These are phyloP conservation scores for Ascaphus truei DNA, from an alignment of 2,113 vertebrate species.

Conservation along the genomic window DNA sequence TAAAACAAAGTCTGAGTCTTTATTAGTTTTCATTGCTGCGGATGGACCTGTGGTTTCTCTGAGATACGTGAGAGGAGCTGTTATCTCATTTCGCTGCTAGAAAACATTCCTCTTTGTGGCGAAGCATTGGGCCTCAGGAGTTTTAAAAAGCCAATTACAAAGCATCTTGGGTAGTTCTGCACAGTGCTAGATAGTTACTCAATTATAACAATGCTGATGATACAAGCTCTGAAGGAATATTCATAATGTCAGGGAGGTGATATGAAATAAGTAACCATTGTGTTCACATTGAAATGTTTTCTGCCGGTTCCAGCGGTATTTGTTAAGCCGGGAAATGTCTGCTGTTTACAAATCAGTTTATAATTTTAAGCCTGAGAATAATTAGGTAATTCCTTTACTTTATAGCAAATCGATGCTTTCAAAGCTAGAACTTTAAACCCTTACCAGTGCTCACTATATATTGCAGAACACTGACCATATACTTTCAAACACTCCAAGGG, in stretches of 20 bases:
- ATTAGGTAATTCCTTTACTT: slow-evolving; percentile 1
- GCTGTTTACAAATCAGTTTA: slow-evolving; percentile 3
- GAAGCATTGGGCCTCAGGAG: slow-evolving; percentile 34
- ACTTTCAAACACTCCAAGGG: too few relatives aligned
- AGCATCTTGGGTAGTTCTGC: slow-evolving; percentile 34
- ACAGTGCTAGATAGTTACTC: slow-evolving; percentile 35
- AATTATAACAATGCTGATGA: slow-evolving; percentile 39
- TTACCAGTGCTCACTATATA: too few relatives aligned
- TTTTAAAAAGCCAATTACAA: slow-evolving; percentile 39
- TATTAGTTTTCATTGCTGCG: slow-evolving; percentile 35
- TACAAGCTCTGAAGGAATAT: slow-evolving; percentile 31
- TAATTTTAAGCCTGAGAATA: slow-evolving; percentile 2
- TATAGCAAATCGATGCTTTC: not conserved
- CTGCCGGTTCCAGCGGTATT: not conserved
- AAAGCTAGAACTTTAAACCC: too few relatives aligned
- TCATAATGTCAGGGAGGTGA: slow-evolving; percentile 32
- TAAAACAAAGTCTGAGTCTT: slow-evolving; percentile 36
- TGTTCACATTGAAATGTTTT: slow-evolving; percentile 16
- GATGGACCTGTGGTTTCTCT: slow-evolving; percentile 35
- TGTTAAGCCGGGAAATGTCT: not conserved
- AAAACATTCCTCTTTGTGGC: slow-evolving; percentile 38
- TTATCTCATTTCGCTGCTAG: slow-evolving; percentile 35
- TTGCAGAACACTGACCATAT: too few relatives aligned
- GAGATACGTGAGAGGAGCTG: slow-evolving; percentile 38
- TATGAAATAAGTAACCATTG: slow-evolving; percentile 23